A percentile compares a stretch with the other conserved stretches of the same genome.
phyloP scores from a whole-genome alignment of 2,888 invertebrate genomes.

The Tetragnatha montana region DNA sequence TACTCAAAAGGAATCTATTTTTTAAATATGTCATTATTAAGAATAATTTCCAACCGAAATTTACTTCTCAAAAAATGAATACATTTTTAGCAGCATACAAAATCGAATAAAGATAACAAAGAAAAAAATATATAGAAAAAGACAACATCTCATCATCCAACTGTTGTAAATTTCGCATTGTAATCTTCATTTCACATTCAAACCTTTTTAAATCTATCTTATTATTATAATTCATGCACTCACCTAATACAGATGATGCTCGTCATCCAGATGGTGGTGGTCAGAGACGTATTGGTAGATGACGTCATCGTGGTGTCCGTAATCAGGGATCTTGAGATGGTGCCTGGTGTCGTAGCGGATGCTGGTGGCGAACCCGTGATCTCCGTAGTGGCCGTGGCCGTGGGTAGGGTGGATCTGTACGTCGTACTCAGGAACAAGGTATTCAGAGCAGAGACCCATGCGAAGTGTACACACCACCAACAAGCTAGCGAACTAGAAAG shows the following conservation, averaged over 20 bases:
- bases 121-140: too few relatives aligned
- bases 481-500: background rate
- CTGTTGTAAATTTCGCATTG: too few relatives aligned
- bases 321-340: constrained; percentile 46
- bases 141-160: too few relatives aligned
- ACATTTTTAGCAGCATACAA: too few relatives aligned
- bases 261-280: constrained; percentile 13
- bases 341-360: constrained; percentile 58
- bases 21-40: too few relatives aligned
- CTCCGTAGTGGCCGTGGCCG: constrained; percentile 35
- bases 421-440: constrained; percentile 40
- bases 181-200: too few relatives aligned
- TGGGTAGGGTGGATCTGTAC: constrained; percentile 59
- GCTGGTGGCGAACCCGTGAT: constrained; percentile 60
- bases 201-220: too few relatives aligned
- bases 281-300: constrained; percentile 52
- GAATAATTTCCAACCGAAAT: too few relatives aligned
- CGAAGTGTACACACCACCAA: background rate
- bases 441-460: background rate
- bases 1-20: too few relatives aligned
- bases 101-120: too few relatives aligned
- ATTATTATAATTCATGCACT: background rate
- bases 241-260: constrained; percentile 12
- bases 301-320: constrained; percentile 33
- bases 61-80: too few relatives aligned